These are phyloP conservation scores for Notothenia rossii DNA, from an alignment of 2,113 vertebrate genomes.

Conservation along the genomic window DNA sequence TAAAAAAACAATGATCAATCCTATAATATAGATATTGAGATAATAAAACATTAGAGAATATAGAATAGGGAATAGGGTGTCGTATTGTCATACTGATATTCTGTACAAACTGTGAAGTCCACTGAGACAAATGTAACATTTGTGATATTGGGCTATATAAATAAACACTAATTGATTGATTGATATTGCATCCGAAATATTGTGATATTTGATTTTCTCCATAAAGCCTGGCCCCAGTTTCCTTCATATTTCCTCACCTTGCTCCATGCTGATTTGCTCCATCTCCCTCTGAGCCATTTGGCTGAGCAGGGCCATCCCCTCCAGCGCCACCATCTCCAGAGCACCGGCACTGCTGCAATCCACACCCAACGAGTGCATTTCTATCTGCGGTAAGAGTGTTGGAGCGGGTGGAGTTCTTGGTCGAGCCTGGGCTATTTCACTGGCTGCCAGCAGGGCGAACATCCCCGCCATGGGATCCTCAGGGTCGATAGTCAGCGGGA, in stretches of 20 bases:
- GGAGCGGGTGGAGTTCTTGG: slow-evolving; percentile 65
- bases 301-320: slow-evolving; percentile 95
- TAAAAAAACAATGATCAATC: no score
- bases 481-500: slow-evolving; percentile 68
- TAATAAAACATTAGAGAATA: no score
- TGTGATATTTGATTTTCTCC: no score
- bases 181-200: no score
- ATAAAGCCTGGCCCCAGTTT: no score
- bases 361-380: slow-evolving; percentile 47
- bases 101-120: no score
- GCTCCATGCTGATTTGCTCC: slow-evolving; percentile 78
- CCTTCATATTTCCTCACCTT: slow-evolving; percentile 60
- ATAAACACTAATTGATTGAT: no score
- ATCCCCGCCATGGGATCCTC: slow-evolving; percentile 96
- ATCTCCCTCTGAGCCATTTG: slow-evolving; percentile 93
- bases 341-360: slow-evolving; percentile 73
- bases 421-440: slow-evolving; percentile 90
- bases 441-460: slow-evolving; percentile 90
- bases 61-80: no score
- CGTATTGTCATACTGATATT: no score
- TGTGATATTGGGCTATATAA: no score
- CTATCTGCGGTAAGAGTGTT: slow-evolving; percentile 49
- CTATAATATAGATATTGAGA: no score
- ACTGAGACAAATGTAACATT: no score
- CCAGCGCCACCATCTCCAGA: slow-evolving; percentile 87